Evolutionary conservation across 2,888 invertebrate genomes (phyloP).

Genomic region (Toxonevra muliebris): DNA sequence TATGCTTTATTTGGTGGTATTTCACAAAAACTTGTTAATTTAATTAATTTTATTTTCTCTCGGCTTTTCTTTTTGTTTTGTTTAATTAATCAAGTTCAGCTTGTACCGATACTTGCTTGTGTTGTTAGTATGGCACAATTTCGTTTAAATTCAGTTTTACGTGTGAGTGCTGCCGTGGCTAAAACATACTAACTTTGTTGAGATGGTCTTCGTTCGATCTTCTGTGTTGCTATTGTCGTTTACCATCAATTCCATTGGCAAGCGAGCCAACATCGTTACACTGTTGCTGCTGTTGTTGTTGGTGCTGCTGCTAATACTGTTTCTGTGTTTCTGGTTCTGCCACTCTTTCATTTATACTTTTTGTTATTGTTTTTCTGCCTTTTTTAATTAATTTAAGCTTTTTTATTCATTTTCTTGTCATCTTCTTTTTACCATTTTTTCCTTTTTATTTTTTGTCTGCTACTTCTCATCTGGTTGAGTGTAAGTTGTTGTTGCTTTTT

Average conservation of each 20-base stretch:
- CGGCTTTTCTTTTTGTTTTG: not conserved
- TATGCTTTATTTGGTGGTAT: too few relatives aligned
- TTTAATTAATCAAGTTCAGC: too few relatives aligned
- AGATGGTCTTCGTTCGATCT: not conserved
- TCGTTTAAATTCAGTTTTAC: constrained; percentile 24
- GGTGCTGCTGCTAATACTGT: not conserved
- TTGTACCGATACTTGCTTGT: not conserved
- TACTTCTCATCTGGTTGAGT: too few relatives aligned
- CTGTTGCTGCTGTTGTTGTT: not conserved
- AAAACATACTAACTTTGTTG: constrained; percentile 26
- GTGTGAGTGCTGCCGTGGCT: constrained; percentile 18
- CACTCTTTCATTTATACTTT: not conserved
- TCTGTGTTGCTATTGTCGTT: not conserved
- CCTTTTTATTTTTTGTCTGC: too few relatives aligned
- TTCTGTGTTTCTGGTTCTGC: not conserved
- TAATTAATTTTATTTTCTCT: constrained; percentile 4
- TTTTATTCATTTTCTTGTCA: too few relatives aligned
- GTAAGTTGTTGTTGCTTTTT: too few relatives aligned
- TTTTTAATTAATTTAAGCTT: too few relatives aligned
- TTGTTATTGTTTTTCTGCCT: not conserved
- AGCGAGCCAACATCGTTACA: not conserved
- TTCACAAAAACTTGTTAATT: not conserved
- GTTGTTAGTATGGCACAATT: constrained; percentile 23
- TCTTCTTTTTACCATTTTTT: too few relatives aligned
- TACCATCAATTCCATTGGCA: not conserved